Evolutionary conservation across 1,140 invertebrate genomes (phyloP).

Genomic region (Drosophila orosa): DNA sequence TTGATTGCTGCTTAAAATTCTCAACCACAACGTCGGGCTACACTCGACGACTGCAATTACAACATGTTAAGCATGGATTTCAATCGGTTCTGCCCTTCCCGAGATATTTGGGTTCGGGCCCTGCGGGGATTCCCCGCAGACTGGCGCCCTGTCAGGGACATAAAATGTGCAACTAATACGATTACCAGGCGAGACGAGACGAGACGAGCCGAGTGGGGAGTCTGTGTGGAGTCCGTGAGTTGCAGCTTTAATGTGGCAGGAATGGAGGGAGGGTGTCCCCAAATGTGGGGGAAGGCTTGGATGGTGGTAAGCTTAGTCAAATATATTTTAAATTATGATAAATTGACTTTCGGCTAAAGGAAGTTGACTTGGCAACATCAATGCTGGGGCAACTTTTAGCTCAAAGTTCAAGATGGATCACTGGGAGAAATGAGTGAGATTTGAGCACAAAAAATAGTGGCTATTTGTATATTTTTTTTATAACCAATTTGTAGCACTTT

Average conservation of each 20-base stretch:
- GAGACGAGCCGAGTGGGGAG: conserved; percentile 9
- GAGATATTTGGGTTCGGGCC: conserved; percentile 13
- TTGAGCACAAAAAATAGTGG: too few relatives aligned
- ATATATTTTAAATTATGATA: conserved; percentile 76
- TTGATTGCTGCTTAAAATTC: conserved; percentile 29
- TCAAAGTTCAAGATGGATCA: conserved; percentile 42
- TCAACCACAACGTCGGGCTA: conserved; percentile 17
- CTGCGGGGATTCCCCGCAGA: conserved; percentile 21
- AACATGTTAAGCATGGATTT: conserved; percentile 58
- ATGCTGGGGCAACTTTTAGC: conserved; percentile 44
- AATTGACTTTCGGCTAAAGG: conserved; percentile 66
- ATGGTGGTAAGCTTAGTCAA: conserved; percentile 40
- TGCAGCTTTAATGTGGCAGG: conserved; percentile 45
- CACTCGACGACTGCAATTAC: conserved; percentile 61
- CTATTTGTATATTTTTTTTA: too few relatives aligned
- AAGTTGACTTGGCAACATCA: conserved; percentile 56
- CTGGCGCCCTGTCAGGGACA: conserved; percentile 51
- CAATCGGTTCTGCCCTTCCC: conserved; percentile 21
- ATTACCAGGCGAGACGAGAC: conserved; percentile 58
- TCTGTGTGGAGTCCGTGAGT: conserved; percentile 28
- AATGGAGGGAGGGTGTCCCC: conserved; percentile 10
- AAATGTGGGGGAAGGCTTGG: not conserved
- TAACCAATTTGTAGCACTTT: not conserved
- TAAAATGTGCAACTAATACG: conserved; percentile 81
- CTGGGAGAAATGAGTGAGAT: not conserved